Base-by-base conservation (phyloP, 2,888 invertebrate genomes). In the Cistogaster globosa region DNA sequence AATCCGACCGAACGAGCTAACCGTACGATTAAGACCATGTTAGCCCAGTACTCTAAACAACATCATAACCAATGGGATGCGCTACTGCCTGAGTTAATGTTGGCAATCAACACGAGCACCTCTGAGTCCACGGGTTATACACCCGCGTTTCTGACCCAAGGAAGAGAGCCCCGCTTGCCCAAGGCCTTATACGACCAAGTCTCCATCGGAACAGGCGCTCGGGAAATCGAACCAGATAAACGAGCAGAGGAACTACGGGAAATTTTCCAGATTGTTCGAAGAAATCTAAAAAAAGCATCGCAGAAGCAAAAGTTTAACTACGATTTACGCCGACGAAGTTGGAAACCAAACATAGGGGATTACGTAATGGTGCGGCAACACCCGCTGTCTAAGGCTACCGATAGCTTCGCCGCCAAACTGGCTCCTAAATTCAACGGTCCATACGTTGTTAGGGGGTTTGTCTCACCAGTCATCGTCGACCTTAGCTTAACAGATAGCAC, bases 151-250 rank as follows among this genome's bases (percentile, higher is more conserved):
- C 12, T 80, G 12, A 14, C 12, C 1, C 55, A 79, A 20, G 71
- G 79, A 7, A 7, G 68, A 18, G 60, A 81, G 18, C 81, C 81
- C 11, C 48, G 60, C 0, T 16, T 81, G 12, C 62, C 68, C 0
- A 69, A 63, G 1, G 36, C 69, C 0, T 32, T 69, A 6, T 69
- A 57, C 14, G 69, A 57, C 16, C 38, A 69, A 53, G 69, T 69
- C 5, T 12, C 45, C 1, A 2, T 45, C 12, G 72, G 72, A 0
- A 72, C 72, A 5, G 60, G 48, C 8, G 20, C 58, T 2, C 18
- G 18, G 0, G 5, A 7, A 0, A 18, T 1, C 0, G 20, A n/a
- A 1, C 60, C 51, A 0, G 32, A 32, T 1, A 36, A 60, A 5
- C 42, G 38, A 11, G 38, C 38, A 6, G 6, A n/a, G 6, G 60